phyloP scores from a whole-genome alignment of 2,888 invertebrate species.

The Craniophora ligustri region DNA sequence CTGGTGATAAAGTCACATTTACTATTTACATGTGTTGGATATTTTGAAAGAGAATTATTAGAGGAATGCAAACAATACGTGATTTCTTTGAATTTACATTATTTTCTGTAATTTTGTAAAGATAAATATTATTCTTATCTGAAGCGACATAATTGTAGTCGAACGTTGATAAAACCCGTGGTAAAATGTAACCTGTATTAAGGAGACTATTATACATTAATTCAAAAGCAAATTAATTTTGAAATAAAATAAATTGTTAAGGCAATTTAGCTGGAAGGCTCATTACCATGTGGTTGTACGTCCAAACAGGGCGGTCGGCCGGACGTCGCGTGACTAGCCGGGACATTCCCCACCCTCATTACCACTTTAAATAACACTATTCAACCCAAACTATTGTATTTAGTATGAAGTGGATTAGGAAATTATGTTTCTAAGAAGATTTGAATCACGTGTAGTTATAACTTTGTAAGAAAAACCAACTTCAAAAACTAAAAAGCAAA shows the following conservation, averaged over 20 bases:
- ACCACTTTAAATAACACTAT: conserved; percentile 56
- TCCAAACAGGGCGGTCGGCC: conserved; percentile 54
- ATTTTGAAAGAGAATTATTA: too few relatives aligned
- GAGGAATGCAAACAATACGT: too few relatives aligned
- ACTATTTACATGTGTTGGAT: too few relatives aligned
- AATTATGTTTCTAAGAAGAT: conserved; percentile 40
- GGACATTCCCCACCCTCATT: conserved; percentile 51
- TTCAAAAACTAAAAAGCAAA: too few relatives aligned
- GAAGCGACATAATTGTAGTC: too few relatives aligned
- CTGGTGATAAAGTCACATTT: conserved; percentile 5
- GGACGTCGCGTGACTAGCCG: conserved; percentile 61
- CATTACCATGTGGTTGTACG: conserved; percentile 53
- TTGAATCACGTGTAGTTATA: conserved; percentile 4
- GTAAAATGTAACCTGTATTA: neutral
- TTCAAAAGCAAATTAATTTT: conserved; percentile 35
- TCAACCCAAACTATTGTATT: conserved; percentile 53
- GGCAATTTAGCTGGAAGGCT: conserved; percentile 44
- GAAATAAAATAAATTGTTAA: conserved; percentile 43
- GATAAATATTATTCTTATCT: too few relatives aligned
- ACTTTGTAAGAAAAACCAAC: too few relatives aligned
- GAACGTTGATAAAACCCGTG: neutral
- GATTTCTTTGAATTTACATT: too few relatives aligned
- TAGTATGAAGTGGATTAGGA: conserved; percentile 42
- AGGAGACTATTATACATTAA: conserved; percentile 2
- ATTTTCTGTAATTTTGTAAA: neutral